Evolutionary conservation across 1,140 invertebrate species (phyloP), one percentile per base, ranked within the genome.

Genomic region (Physella acuta): DNA sequence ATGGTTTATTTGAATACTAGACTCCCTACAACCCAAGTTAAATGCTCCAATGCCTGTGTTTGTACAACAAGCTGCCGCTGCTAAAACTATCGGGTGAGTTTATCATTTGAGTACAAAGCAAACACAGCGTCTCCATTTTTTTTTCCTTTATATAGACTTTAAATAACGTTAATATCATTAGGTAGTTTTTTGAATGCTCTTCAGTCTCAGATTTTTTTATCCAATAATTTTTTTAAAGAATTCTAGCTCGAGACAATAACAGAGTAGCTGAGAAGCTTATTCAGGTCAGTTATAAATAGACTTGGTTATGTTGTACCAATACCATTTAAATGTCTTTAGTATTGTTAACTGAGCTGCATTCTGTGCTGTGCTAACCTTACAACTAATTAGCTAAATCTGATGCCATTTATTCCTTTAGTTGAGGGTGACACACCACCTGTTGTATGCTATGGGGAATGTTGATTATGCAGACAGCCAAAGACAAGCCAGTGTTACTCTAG

Each of bases 61-160:
- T 79, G 77, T 85, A 56, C 84, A 85, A 59, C 84, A 85, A 75
- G 84, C 84, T 62, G 83, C 84, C n/a, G 78, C 82, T 52, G 83
- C 84, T 20, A 85, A 85, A 75, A 79, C 78, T 37, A 82, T 85
- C 66, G 80, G 82, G 80, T 82, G 71, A 74, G 75, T 71, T 26
- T 24, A 30, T 33, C 31, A 52, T 65, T 24, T 14, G 30, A 51
- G 39, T n/a, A n/a, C n/a, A n/a, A n/a, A n/a, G n/a, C n/a, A n/a
- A n/a, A n/a, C n/a, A n/a, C n/a, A n/a, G n/a, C n/a, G n/a, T n/a
- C n/a, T n/a, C n/a, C n/a, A n/a, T n/a, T n/a, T n/a, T n/a, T n/a
- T n/a, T n/a, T n/a, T n/a, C n/a, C n/a, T n/a, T n/a, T n/a, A n/a
- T n/a, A n/a, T n/a, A n/a, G n/a, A n/a, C n/a, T n/a, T n/a, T n/a